A percentile compares a stretch with the other conserved stretches of the same genome.
Conservation (phyloP, 2,113 vertebrate genomes). For the Rattus rattus region DNA sequence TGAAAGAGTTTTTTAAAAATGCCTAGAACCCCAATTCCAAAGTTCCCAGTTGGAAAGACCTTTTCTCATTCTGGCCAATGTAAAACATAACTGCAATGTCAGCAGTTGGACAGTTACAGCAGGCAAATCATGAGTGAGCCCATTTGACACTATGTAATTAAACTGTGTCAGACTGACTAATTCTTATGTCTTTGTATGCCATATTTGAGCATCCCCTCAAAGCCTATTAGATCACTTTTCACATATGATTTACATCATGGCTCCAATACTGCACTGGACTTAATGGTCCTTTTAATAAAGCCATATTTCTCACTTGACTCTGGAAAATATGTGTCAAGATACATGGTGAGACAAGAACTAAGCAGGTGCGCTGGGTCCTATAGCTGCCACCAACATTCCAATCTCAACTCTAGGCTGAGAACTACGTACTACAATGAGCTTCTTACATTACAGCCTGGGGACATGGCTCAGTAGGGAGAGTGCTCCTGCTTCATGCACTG, state of each 20-base stretch:
- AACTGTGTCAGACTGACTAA: background rate
- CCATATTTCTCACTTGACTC: background rate
- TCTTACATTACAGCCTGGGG: background rate
- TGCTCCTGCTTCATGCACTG: background rate
- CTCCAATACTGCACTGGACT: background rate
- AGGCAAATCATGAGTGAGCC: background rate
- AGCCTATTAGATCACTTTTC: no score
- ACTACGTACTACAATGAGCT: background rate
- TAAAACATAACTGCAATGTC: background rate
- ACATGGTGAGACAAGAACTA: background rate
- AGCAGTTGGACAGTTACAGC: no score
- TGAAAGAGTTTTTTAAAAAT: background rate
- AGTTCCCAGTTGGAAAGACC: background rate
- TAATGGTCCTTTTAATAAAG: background rate
- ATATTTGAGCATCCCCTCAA: background rate
- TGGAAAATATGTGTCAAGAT: background rate
- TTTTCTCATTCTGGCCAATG: background rate
- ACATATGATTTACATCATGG: background rate
- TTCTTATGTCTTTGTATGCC: background rate
- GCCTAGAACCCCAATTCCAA: background rate
- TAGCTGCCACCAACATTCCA: no score
- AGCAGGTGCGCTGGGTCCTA: no score
- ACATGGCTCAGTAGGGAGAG: background rate
- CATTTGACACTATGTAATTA: background rate
- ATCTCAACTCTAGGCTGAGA: background rate